Conservation (phyloP, 2,797 vertebrate genomes). For the Aotus griseimembra region DNA sequence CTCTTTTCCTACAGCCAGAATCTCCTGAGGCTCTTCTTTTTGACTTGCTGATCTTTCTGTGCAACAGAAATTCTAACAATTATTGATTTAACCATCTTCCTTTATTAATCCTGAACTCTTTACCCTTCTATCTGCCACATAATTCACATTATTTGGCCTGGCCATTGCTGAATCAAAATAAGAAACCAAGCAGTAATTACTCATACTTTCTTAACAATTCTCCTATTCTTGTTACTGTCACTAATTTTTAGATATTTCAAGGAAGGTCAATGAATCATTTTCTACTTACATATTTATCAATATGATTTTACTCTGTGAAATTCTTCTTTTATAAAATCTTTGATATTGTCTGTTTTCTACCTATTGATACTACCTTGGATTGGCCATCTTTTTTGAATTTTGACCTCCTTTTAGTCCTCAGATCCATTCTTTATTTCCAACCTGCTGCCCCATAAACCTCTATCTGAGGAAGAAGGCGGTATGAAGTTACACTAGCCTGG, state of each 20-base stretch:
- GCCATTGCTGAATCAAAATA: not conserved
- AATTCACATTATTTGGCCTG: not conserved
- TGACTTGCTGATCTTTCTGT: not conserved
- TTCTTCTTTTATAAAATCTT: not conserved
- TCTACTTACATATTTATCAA: conserved; percentile 25
- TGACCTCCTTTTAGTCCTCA: not conserved
- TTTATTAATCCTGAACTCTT: not conserved
- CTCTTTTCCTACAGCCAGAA: not conserved
- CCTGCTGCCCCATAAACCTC: not conserved
- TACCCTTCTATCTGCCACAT: not conserved
- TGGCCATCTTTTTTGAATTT: not conserved
- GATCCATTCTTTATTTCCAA: not conserved
- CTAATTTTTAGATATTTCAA: conserved; percentile 38
- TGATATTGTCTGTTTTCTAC: not conserved
- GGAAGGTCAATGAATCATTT: conserved; percentile 39
- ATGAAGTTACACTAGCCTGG: not conserved
- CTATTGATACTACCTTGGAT: not conserved
- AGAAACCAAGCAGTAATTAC: conserved; percentile 27
- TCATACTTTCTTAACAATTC: conserved; percentile 41
- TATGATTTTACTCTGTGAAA: not conserved
- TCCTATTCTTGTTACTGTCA: not conserved
- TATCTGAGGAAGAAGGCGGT: not conserved
- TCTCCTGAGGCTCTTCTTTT: not conserved
- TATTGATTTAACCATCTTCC: not conserved
- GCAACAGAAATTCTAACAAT: not conserved